Evolutionary conservation across 2,113 vertebrate species (phyloP), one percentile per base, ranked within the genome.

Genomic region (Podiceps cristatus): DNA sequence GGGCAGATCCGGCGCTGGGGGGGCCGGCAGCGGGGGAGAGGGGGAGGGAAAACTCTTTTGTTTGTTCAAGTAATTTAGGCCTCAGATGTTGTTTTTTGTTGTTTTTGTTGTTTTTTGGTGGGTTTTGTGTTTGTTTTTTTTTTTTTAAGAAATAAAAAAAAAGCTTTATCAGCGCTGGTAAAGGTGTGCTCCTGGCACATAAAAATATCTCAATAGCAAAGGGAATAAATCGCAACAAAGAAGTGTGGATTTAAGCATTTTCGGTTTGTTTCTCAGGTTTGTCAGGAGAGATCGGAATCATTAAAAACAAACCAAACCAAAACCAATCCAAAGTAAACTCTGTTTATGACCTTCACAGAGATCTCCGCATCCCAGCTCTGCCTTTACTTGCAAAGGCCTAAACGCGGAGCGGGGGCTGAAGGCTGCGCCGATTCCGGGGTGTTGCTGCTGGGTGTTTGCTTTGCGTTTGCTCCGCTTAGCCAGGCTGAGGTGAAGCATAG

Each of bases 1-100:
- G 55, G 78, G 86, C 47, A 86, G 42, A 49, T 67, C 72, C 71
- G 5, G 72, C 72, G 10, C 18, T 37, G 52, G 79, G n/a, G 33
- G 68, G 74, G 27, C 9, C 4, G 86, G 68, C 73, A 35, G 77
- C 23, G 2, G 60, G 69, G 29, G 84, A 56, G 42, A 58, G 90
- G 50, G 58, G 35, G 49, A 76, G 40, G 73, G 60, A 94, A 63
- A 83, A 35, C 35, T 75, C 49, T 82, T 96, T 95, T 94, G 86
- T 95, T 95, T 93, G 90, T 62, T 94, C 87, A 82, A 88, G 73
- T 87, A 89, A 93, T 91, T 91, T 93, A 68, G 81, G 27, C 53
- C 24, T 96, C 44, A 90, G 81, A 75, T 85, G 18, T 60, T 64
- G 8, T 42, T 42, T 42, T 42, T 42, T 42, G 8, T 42, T 42